Base-by-base conservation (phyloP, 2,113 vertebrate species). In the Todiramphus chloris region DNA sequence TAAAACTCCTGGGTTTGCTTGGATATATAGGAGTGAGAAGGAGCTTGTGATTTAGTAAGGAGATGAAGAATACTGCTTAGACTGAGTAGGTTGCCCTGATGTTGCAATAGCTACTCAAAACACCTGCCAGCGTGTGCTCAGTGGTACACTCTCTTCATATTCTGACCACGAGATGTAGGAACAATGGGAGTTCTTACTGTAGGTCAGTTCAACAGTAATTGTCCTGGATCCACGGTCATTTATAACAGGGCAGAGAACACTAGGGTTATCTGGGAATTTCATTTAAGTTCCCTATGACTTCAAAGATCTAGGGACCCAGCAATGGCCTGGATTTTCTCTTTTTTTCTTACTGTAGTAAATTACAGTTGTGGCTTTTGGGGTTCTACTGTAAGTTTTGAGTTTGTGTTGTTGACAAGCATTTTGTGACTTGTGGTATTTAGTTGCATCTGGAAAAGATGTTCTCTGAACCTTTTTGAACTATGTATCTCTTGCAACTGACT, bases 1-100 rank as follows among this genome's bases (percentile, higher is more conserved):
- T 16, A 23, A 27, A 93, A 56, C 12, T 59, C 20, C 10, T 4
- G 8, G 21, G 41, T 70, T 55, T 91, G 33, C 59, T 17, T 24
- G 59, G 16, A 5, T 27, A 5, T 0, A 1, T 4, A 24, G 25
- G n/a, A 74, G 20, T 9, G 28, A 75, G n/a, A 46, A 24, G n/a
- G 48, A 90, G n/a, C 76, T 87, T 5, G 0, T 0, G 0, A 12
- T 16, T 11, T 46, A 19, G 21, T 17, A 10, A 55, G 59, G 35
- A 48, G 48, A 63, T 16, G 33, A 81, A 64, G 33, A 81, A 64
- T 17, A 19, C 20, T 41, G 20, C 37, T 85, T 33, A 56, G 53
- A 56, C 41, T 55, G 30, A 8, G 17, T 31, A 53, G 56, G 31
- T 16, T 94, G 88, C 44, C 11, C 21, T 50, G 87, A 56, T 50